Evolutionary conservation across 2,888 invertebrate species (phyloP).

Genomic region (Eilema griseolum): DNA sequence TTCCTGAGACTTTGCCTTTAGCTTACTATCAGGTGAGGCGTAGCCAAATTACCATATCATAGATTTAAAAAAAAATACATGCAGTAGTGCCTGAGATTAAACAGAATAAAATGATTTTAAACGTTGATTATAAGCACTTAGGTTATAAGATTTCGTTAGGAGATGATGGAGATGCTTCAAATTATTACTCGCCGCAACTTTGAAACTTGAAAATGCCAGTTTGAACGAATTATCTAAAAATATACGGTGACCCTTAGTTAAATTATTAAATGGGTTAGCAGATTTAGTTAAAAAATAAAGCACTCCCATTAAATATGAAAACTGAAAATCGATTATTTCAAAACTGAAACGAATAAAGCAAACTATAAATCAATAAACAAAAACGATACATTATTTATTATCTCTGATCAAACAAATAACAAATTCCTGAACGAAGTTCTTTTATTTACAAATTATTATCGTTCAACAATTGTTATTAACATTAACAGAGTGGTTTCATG

Average conservation of each 20-base stretch:
- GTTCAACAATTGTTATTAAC: constrained; percentile 26
- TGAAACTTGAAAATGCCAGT: no score
- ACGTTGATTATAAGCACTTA: no score
- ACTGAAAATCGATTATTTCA: neutral
- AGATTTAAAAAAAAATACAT: no score
- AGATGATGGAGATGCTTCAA: no score
- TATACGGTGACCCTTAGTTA: neutral
- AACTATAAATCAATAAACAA: neutral
- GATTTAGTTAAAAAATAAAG: neutral
- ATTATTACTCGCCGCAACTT: no score
- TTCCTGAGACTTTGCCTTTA: no score
- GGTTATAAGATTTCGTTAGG: no score
- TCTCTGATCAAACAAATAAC: constrained; percentile 12
- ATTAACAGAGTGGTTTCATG: constrained; percentile 36
- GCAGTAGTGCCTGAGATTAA: no score
- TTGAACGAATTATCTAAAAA: no score
- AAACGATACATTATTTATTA: neutral
- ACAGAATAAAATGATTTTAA: no score
- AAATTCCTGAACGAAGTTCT: constrained; percentile 19
- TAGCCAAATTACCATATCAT: no score
- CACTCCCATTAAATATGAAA: neutral
- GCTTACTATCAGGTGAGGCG: no score
- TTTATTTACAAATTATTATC: constrained; percentile 29
- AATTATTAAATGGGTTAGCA: neutral
- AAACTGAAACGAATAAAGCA: neutral